These are phyloP conservation scores for Hipparchia semele DNA, from an alignment of 2,888 invertebrate genomes.

Conservation along the genomic window DNA sequence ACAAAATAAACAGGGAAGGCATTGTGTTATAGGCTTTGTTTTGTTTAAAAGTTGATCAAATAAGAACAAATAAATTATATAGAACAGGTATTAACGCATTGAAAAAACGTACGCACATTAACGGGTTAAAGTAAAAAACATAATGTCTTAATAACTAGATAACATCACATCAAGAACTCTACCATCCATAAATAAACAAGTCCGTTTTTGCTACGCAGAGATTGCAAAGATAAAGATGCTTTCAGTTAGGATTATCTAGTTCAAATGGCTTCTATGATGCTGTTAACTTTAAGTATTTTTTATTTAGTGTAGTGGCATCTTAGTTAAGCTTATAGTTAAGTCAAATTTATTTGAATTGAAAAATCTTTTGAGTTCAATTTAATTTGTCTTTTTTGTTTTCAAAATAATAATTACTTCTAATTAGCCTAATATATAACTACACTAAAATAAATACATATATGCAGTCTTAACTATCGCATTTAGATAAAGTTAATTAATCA, in stretches of 20 bases:
- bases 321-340: not conserved
- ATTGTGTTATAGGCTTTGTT: not conserved
- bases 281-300: conserved; percentile 8
- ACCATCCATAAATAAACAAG: conserved; percentile 21
- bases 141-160: conserved; percentile 24
- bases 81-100: not conserved
- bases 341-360: not conserved
- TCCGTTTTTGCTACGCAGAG: conserved; percentile 20
- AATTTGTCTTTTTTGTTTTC: not conserved
- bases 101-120: not conserved
- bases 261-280: conserved; percentile 16
- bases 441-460: too few relatives aligned
- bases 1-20: not conserved
- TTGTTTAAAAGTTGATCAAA: not conserved
- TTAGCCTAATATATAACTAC: not conserved
- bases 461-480: too few relatives aligned
- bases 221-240: conserved; percentile 21
- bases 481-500: too few relatives aligned
- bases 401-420: not conserved
- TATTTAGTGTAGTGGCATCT: not conserved
- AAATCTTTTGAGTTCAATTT: not conserved
- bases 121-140: conserved; percentile 15
- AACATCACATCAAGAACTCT: conserved; percentile 12
- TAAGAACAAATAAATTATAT: not conserved
- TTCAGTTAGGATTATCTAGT: conserved; percentile 24